Evolutionary conservation across 2,113 vertebrate genomes (phyloP).

Genomic region (Xerus inauris): DNA sequence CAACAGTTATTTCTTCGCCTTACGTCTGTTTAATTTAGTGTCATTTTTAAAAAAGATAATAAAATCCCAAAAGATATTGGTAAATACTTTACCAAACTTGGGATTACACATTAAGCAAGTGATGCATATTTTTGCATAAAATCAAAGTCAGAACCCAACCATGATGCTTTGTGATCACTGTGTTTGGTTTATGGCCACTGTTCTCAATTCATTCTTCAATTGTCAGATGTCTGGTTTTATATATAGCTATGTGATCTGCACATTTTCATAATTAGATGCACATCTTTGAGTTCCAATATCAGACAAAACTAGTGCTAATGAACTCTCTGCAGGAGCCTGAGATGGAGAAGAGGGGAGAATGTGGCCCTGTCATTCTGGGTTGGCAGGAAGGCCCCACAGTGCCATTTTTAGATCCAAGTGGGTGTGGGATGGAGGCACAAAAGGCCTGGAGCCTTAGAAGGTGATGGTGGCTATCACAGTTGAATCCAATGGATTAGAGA

Average conservation of each 20-base stretch:
- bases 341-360: background rate
- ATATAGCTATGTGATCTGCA: rapidly evolving
- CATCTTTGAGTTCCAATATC: background rate
- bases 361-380: background rate
- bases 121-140: background rate
- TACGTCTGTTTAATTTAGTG: background rate
- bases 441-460: constrained; percentile 15
- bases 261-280: background rate
- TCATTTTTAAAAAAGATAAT: background rate
- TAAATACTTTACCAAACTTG: background rate
- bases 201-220: background rate
- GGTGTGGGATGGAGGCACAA: background rate
- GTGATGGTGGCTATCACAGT: constrained; percentile 27
- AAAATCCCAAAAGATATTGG: background rate
- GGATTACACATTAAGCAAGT: background rate
- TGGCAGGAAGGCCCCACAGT: background rate
- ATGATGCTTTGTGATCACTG: background rate
- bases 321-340: background rate
- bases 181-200: background rate
- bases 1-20: background rate
- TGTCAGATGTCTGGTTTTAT: background rate
- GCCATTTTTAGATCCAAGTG: constrained; percentile 7
- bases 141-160: background rate
- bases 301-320: background rate
- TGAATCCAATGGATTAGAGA: constrained; percentile 54